Evolutionary conservation across 2,113 vertebrate species (phyloP), one percentile per base, ranked within the genome.

Genomic region (Zeus faber): DNA sequence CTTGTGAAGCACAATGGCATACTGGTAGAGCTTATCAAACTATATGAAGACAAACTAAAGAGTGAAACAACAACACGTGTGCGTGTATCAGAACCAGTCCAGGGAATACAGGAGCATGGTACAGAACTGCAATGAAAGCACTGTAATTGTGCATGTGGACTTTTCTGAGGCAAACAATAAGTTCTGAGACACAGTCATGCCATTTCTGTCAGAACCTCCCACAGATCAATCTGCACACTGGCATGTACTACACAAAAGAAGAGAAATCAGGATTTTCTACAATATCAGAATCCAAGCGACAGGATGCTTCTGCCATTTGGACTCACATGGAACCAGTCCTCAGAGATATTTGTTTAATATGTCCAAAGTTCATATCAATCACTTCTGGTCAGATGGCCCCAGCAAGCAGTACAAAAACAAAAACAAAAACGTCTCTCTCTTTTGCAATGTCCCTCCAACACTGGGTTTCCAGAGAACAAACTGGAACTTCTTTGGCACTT

Each of bases 371-470:
- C 2, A 56, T 18, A 49, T 44, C 10, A 48, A 48, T 31, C 45
- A 39, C 26, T 58, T 58, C 23, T 58, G 55, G 41, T 58, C 55
- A 16, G 55, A 49, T 57, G 54, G 54, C 18, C 43, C 43, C 1
- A 47, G 54, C 43, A 57, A 58, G 22, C 55, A 58, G 18, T 58
- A 58, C 18, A 56, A 58, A 37, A 58, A 58, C 26, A 58, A 37
- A 16, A 58, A n/a, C n/a, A n/a, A 58, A 3, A 58, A 46, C 25
- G 20, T 46, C 11, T 35, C 21, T 35, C 40, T 58, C 43, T 43
- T 58, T 27, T 47, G 24, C 26, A 22, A 3, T 20, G 43, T 58
- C 27, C 54, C 27, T 46, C 16, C 25, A 27, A 45, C 21, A 47
- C 13, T 48, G 27, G 54, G 54, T 27, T 58, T 58, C 24, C 23